Base-by-base conservation (phyloP, 2,888 invertebrate genomes). In the Hirtodrosophila cameraria region DNA sequence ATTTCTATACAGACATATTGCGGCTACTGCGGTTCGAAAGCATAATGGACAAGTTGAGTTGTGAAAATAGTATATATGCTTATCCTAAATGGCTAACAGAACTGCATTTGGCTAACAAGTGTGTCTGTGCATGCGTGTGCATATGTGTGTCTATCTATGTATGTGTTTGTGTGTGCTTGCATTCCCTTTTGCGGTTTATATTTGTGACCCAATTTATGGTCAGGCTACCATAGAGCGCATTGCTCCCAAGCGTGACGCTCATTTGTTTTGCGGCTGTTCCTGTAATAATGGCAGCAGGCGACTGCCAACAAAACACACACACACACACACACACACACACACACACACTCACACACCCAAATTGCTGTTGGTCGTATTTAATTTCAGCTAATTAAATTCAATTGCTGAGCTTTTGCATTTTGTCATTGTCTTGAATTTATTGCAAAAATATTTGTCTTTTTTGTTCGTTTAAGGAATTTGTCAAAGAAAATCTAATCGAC, bases 191-290 rank as follows among this genome's bases (percentile, higher is more conserved):
- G 69, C 41, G 72, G 72, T 38, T 72, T 42, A 48, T 63, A 73
- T 65, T 60, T 67, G 67, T 65, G 73, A 75, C 81, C 81, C 78
- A 75, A 73, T 75, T 77, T 69, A 69, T 60, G 65, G 72, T 55
- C 59, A 33, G 63, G 36, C 41, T 13, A 23, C 35, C 36, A 52
- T 36, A 48, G 49, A 38, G 36, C 35, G 28, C 68, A 57, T 36
- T 55, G 36, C 63, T 60, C 49, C 58, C 57, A 43, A 50, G 46
- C 52, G 54, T 63, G 48, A 33, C 18, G 64, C 62, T 62, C 75
- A 84, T 78, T 84, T 84, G 65, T 65, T 67, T 57, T 78, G 79
- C 46, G 78, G 64, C 66, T 59, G 38, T 53, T 58, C 25, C 33
- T 65, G 45, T 77, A 66, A 75, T 77, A 69, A 69, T 58, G 64